Percentiles rank a stretch among this genome's conserved stretches.
Evolutionary conservation across 2,888 invertebrate genomes (phyloP).

Genomic region (Ophion ventricosus): DNA sequence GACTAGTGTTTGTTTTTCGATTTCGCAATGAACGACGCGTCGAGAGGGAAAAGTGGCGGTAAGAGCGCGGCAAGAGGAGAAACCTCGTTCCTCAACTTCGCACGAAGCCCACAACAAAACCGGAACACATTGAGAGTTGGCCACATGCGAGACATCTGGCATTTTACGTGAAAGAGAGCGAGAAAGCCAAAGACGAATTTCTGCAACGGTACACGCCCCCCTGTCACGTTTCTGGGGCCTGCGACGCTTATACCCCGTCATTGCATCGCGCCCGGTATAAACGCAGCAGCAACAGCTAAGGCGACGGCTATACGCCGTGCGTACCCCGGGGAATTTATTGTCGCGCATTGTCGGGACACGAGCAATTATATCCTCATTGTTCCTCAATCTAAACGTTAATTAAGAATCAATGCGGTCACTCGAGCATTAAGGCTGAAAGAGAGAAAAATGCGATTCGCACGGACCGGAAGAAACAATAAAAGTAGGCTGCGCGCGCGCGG

Average conservation of each 20-base stretch:
- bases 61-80: constrained; percentile 9
- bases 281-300: constrained; percentile 25
- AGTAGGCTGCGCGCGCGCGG: constrained; percentile 19
- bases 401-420: constrained; percentile 81
- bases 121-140: constrained; percentile 71
- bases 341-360: constrained; percentile 78
- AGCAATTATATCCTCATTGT: constrained; percentile 80
- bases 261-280: constrained; percentile 22
- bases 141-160: constrained; percentile 83
- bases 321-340: constrained; percentile 77
- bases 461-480: constrained; percentile 63
- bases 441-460: constrained; percentile 57
- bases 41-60: constrained; percentile 28
- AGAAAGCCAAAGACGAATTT: constrained; percentile 80
- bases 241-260: constrained; percentile 66
- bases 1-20: background rate
- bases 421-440: constrained; percentile 72
- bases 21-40: constrained; percentile 10
- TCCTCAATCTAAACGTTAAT: constrained; percentile 80
- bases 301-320: constrained; percentile 41
- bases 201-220: constrained; percentile 81
- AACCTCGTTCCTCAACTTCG: constrained; percentile 22
- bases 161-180: constrained; percentile 82
- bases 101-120: constrained; percentile 65
- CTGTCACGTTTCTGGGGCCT: constrained; percentile 80